Evolutionary conservation across 2,797 vertebrate genomes (phyloP).

Genomic region (Rhabdomys pumilio): DNA sequence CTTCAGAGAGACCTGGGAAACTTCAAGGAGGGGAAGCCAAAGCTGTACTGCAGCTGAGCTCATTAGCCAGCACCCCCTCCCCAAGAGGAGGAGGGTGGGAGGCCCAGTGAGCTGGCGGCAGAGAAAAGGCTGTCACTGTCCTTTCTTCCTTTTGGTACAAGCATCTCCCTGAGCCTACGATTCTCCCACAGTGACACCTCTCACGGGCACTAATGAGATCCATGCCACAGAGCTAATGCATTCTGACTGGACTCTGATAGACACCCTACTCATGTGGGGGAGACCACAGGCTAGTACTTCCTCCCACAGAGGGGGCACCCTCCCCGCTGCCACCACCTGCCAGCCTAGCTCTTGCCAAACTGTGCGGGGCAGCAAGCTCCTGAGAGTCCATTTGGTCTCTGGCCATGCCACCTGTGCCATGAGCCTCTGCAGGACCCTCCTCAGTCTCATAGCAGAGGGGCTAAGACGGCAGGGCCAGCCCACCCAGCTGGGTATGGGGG

Average conservation of each 20-base stretch:
- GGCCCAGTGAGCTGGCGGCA: constrained; percentile 81
- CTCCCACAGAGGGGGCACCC: neutral
- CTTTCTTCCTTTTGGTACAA: constrained; percentile 92
- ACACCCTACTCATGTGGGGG: constrained; percentile 79
- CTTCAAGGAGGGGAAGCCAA: constrained; percentile 92
- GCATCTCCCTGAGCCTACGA: constrained; percentile 88
- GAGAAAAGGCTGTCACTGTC: constrained; percentile 91
- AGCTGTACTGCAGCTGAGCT: constrained; percentile 91
- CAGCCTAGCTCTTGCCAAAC: constrained; percentile 64
- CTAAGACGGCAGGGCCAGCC: constrained; percentile 39
- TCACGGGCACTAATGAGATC: constrained; percentile 93
- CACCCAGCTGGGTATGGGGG: constrained; percentile 49
- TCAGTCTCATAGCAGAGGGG: neutral
- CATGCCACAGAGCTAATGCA: constrained; percentile 93
- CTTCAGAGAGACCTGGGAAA: constrained; percentile 91
- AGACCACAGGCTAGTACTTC: constrained; percentile 73
- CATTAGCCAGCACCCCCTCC: constrained; percentile 91
- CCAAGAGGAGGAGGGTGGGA: constrained; percentile 89
- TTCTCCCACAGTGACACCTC: constrained; percentile 92
- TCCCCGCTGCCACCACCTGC: constrained; percentile 34
- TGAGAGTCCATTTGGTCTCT: constrained; percentile 20
- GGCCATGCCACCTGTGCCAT: constrained; percentile 21
- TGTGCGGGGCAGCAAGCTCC: constrained; percentile 50
- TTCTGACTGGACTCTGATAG: constrained; percentile 91
- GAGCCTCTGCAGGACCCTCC: neutral